Evolutionary conservation across 2,888 invertebrate species (phyloP), one percentile per base, ranked within the genome.

Genomic region (Drosophila macrospina): DNA sequence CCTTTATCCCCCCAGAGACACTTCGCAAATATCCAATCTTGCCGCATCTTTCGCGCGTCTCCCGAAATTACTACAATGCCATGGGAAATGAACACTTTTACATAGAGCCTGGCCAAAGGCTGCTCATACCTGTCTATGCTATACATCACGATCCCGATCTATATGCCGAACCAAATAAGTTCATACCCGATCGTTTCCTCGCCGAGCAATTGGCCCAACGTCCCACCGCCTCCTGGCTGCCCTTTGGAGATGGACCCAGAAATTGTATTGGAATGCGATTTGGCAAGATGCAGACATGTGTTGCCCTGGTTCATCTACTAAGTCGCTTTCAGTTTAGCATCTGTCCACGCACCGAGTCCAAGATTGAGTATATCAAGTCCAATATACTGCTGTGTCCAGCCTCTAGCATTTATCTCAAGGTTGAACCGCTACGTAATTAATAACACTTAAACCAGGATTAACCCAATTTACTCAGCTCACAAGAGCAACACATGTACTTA

Each of bases 111-210:
- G 93, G 93, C 0, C 93, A 93, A 0, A 83, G 92, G 69, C 86
- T 94, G 0, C 87, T 93, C 2, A 92, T 95, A 32, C 94, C 94
- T 0, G 90, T 92, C 8, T 92, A 93, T 72, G 93, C 93, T 3
- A 93, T 95, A 69, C 95, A 95, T 56, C 93, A 93, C 89, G 94
- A 94, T 78, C 93, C 93, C 0, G 91, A 93, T 1, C 90, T 93
- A 74, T 95, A 93, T 71, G 93, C 94, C 0, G 92, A 95, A 10
- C 95, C 95, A 0, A 92, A 94, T 3, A 93, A 92, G 51, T 95
- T 95, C 48, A 93, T 94, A 34, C 95, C 95, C 0, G 94, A 95
- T 13, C 92, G 95, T 70, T 95, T 95, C 81, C 85, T 92, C 0
- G 91, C 92, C 5, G 93, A 94, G 66, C 93, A 93, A 50, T 93